Evolutionary conservation across 2,113 vertebrate species (phyloP).

Genomic region (Charina bottae): DNA sequence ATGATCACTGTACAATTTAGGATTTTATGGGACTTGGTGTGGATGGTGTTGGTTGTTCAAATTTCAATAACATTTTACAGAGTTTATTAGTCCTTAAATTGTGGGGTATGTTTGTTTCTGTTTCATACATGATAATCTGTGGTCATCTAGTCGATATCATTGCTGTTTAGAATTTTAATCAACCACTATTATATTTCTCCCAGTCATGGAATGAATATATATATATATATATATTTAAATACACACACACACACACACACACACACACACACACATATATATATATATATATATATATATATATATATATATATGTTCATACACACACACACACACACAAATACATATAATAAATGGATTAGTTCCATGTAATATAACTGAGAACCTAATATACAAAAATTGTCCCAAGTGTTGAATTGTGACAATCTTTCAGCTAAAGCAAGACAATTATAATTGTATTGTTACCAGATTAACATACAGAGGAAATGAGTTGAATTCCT

Average conservation of each 20-base stretch:
- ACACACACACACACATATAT: no score
- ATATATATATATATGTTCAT: neutral
- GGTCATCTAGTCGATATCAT: slow-evolving; percentile 37
- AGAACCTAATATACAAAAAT: slow-evolving; percentile 36
- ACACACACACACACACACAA: neutral
- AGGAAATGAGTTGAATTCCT: slow-evolving; percentile 36
- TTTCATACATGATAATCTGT: slow-evolving; percentile 39
- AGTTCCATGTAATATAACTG: slow-evolving; percentile 54
- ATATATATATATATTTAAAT: no score
- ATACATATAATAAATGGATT: slow-evolving; percentile 29
- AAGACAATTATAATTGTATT: neutral
- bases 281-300: no score
- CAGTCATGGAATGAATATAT: slow-evolving; percentile 17
- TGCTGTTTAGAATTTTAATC: neutral
- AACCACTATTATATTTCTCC: neutral
- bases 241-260: no score
- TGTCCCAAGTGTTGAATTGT: slow-evolving; percentile 32
- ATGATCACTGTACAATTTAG: slow-evolving; percentile 62
- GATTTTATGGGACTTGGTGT: slow-evolving; percentile 50
- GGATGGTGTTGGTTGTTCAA: slow-evolving; percentile 63
- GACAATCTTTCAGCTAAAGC: slow-evolving; percentile 20
- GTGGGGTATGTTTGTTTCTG: slow-evolving; percentile 40
- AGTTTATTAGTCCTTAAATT: slow-evolving; percentile 50
- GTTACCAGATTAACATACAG: neutral
- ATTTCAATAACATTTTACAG: slow-evolving; percentile 30